A percentile compares a stretch with the other conserved stretches of the same genome.
These are phyloP conservation scores for Ochropleura plecta DNA, from an alignment of 2,888 invertebrate genomes.

Conservation along the genomic window DNA sequence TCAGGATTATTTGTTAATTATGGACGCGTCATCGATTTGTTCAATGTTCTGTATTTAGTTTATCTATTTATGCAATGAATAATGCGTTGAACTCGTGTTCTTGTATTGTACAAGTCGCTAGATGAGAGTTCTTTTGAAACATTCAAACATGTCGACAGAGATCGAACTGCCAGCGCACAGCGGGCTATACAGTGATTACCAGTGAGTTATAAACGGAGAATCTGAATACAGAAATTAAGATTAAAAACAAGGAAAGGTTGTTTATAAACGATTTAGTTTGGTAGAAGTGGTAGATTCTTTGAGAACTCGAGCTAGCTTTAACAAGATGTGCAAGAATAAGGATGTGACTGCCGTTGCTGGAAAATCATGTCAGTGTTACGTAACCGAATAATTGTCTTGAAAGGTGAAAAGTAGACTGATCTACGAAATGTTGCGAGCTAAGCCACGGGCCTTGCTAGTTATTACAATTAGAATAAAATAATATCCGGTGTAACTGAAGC, in stretches of 20 bases:
- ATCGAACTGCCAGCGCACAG: slow-evolving; percentile 10
- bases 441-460: background rate
- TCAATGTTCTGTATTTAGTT: slow-evolving; percentile 21
- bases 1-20: slow-evolving; percentile 34
- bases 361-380: background rate
- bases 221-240: background rate
- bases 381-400: background rate
- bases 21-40: slow-evolving; percentile 31
- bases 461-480: slow-evolving; percentile 27
- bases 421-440: background rate
- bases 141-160: slow-evolving; percentile 22
- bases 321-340: background rate
- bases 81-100: slow-evolving; percentile 18
- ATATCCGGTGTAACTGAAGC: slow-evolving; percentile 64
- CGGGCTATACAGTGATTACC: slow-evolving; percentile 10
- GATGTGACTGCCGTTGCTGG: background rate
- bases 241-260: background rate
- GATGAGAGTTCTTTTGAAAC: slow-evolving; percentile 36
- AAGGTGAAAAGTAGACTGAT: background rate
- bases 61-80: slow-evolving; percentile 11
- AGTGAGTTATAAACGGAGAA: background rate
- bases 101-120: slow-evolving; percentile 26
- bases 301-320: background rate
- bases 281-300: background rate
- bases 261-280: background rate